phyloP scores from a whole-genome alignment of 2,888 invertebrate species.

The Diarsia brunnea region DNA sequence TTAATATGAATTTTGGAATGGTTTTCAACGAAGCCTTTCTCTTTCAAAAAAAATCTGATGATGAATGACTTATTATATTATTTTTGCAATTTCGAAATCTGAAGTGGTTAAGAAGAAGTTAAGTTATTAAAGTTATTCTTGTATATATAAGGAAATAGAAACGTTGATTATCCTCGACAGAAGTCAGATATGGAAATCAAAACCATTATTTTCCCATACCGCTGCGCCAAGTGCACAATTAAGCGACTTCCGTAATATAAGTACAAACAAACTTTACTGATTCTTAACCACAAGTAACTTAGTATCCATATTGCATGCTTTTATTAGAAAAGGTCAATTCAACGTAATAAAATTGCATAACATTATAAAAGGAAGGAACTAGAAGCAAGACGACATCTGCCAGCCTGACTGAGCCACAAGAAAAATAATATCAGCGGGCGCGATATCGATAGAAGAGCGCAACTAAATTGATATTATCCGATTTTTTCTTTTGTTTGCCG shows the following conservation, averaged over 20 bases:
- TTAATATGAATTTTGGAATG: constrained; percentile 4
- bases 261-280: not conserved
- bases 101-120: not conserved
- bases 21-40: not conserved
- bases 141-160: not conserved
- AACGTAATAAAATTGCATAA: not conserved
- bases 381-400: not conserved
- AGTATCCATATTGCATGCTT: not conserved
- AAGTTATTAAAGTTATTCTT: no score
- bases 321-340: not conserved
- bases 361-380: not conserved
- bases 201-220: not conserved
- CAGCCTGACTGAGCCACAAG: constrained; percentile 7
- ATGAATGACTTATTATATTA: not conserved
- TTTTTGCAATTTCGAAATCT: constrained; percentile 5
- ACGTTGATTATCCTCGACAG: not conserved
- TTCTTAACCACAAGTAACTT: not conserved
- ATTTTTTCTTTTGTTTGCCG: constrained; percentile 28
- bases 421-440: constrained; percentile 14
- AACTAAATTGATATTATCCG: constrained; percentile 33
- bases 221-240: not conserved
- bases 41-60: constrained; percentile 1
- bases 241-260: not conserved
- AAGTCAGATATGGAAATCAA: not conserved
- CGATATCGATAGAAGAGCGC: constrained; percentile 12